These are phyloP conservation scores for Tenrec ecaudatus DNA, from an alignment of 2,113 vertebrate genomes.

Conservation along the genomic window DNA sequence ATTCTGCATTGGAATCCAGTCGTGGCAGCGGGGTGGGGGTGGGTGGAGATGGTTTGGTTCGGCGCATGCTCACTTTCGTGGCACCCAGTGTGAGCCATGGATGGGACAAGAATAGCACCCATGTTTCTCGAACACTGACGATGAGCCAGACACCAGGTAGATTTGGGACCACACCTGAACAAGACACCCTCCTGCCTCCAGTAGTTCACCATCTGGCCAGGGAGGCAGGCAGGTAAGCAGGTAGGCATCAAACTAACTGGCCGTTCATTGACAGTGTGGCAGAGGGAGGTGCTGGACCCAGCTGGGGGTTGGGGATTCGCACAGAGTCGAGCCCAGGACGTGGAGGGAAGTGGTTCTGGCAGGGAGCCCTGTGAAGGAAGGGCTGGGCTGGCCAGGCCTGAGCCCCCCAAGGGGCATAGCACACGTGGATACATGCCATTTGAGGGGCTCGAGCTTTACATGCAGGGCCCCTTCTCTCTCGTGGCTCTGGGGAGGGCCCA, in stretches of 20 bases:
- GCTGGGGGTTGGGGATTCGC: not conserved
- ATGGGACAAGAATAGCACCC: not conserved
- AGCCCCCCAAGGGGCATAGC: too few relatives aligned
- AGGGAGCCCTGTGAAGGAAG: not conserved
- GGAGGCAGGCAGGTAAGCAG: not conserved
- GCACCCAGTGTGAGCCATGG: not conserved
- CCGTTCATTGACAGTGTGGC: fast-evolving
- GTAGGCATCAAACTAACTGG: not conserved
- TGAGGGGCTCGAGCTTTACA: too few relatives aligned
- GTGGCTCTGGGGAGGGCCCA: too few relatives aligned
- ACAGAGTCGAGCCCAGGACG: not conserved
- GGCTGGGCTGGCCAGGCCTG: not conserved
- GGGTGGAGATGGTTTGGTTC: not conserved
- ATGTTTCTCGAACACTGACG: not conserved
- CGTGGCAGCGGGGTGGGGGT: too few relatives aligned
- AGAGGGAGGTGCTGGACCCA: fast-evolving
- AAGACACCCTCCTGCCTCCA: not conserved
- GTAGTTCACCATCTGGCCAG: fast-evolving
- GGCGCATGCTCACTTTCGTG: fast-evolving
- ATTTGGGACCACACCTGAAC: not conserved
- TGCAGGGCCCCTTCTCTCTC: too few relatives aligned
- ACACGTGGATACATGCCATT: too few relatives aligned
- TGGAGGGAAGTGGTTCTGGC: not conserved
- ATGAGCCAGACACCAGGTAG: not conserved
- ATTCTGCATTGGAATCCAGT: too few relatives aligned